Conservation (phyloP, 2,888 invertebrate genomes). For the Lycocerus yunnanus region DNA sequence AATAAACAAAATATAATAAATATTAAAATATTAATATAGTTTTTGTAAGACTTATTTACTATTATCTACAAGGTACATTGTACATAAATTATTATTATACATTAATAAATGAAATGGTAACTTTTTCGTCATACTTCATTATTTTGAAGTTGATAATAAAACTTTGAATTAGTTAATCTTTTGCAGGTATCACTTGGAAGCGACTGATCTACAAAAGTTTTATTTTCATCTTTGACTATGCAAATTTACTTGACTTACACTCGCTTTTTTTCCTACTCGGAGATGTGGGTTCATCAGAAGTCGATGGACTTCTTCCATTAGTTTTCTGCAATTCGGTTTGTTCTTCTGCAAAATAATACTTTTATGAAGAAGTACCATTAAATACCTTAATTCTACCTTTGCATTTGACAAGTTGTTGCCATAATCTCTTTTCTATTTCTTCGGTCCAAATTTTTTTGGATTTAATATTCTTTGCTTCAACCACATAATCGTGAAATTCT, state of each 20-base stretch:
- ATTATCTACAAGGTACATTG: background rate
- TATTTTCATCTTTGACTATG: background rate
- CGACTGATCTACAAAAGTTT: background rate
- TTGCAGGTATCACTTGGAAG: background rate
- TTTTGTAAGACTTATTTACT: background rate
- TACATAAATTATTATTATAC: background rate
- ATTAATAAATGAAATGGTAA: background rate
- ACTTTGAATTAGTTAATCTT: background rate
- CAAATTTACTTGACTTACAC: background rate
- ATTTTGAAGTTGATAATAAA: background rate
- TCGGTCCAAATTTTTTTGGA: constrained; percentile 46
- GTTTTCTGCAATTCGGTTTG: constrained; percentile 3
- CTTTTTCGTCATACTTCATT: background rate
- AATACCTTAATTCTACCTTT: constrained; percentile 41
- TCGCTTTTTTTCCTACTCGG: background rate
- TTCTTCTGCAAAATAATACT: constrained; percentile 6
- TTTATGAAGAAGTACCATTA: background rate
- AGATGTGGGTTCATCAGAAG: background rate
- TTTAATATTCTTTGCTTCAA: constrained; percentile 45
- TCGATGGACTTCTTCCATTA: background rate
- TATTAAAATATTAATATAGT: constrained; percentile 25
- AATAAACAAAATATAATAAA: constrained; percentile 7
- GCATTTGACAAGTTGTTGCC: constrained; percentile 46
- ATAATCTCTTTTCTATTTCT: constrained; percentile 45
- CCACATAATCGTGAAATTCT: constrained; percentile 21